Evolutionary conservation across 2,113 vertebrate species (phyloP).

Genomic region (Leptodactylus fuscus): DNA sequence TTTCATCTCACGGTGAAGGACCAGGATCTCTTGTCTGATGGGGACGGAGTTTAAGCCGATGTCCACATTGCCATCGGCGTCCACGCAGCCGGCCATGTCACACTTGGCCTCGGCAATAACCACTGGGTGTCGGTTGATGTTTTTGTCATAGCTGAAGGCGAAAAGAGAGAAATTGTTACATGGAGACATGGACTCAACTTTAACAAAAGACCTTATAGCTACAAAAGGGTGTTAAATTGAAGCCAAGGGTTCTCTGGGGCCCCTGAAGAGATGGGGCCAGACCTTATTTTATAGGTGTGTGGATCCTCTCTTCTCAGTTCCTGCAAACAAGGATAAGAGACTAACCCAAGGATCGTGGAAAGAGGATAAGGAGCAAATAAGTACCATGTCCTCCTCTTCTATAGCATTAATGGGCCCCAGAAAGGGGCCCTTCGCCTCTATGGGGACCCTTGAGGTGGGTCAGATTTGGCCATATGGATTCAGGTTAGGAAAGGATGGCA

Average conservation of each 20-base stretch:
- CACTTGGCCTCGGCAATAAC: conserved; percentile 49
- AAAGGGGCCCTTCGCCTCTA: too few species aligned
- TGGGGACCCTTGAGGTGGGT: too few species aligned
- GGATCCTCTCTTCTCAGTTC: too few species aligned
- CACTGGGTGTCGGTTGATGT: conserved; percentile 57
- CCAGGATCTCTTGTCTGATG: conserved; percentile 57
- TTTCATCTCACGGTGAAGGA: conserved; percentile 21
- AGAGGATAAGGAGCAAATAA: too few species aligned
- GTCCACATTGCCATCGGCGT: neutral
- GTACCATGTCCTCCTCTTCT: too few species aligned
- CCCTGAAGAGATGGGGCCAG: neutral
- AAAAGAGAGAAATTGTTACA: neutral
- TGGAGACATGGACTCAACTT: neutral
- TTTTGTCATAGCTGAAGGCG: conserved; percentile 65
- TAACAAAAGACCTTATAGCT: neutral
- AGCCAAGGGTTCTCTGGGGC: neutral
- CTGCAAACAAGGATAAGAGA: too few species aligned
- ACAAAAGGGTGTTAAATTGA: too few species aligned
- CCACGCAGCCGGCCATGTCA: neutral
- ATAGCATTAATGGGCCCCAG: too few species aligned
- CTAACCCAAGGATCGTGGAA: too few species aligned
- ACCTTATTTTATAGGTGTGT: too few species aligned
- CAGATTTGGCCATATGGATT: too few species aligned
- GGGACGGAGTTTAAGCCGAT: conserved; percentile 6
- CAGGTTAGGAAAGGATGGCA: too few species aligned